Conservation (phyloP, 2,113 vertebrate genomes). For the Phalacrocorax pelagicus region DNA sequence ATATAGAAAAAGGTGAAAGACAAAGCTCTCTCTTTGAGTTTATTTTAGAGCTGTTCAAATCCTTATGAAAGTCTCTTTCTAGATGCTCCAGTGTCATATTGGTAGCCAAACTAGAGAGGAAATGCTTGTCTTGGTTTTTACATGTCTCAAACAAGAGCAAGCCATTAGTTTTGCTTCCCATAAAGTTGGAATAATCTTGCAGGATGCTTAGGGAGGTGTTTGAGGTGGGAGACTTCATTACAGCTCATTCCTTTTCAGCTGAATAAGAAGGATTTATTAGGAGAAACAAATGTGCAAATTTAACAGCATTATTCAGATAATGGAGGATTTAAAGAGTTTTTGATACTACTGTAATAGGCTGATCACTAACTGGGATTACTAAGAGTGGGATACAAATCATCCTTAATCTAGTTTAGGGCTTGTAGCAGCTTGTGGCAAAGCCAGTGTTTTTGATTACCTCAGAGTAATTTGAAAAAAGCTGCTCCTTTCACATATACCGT, state of each 20-base stretch:
- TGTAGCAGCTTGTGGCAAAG: conserved; percentile 43
- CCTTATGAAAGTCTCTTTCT: background rate
- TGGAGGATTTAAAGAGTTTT: conserved; percentile 14
- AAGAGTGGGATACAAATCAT: conserved; percentile 19
- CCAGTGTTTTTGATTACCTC: conserved; percentile 26
- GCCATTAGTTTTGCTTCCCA: background rate
- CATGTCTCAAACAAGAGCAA: background rate
- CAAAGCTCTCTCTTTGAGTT: background rate
- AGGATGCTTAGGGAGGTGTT: background rate
- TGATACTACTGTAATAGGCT: background rate
- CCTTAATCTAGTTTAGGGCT: conserved; percentile 36
- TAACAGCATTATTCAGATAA: conserved; percentile 33
- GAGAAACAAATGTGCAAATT: conserved; percentile 14
- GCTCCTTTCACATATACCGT: background rate
- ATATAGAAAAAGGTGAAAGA: background rate
- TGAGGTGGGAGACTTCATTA: background rate
- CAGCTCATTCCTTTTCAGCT: background rate
- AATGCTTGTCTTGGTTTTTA: background rate
- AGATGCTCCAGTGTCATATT: background rate
- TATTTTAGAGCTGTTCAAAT: background rate
- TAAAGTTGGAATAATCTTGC: background rate
- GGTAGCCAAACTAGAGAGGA: background rate
- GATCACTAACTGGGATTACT: conserved; percentile 19
- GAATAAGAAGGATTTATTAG: background rate
- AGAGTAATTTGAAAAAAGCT: conserved; percentile 7